These are phyloP conservation scores for Helicolenus hilgendorfi DNA, from an alignment of 2,797 vertebrate species.

Conservation along the genomic window DNA sequence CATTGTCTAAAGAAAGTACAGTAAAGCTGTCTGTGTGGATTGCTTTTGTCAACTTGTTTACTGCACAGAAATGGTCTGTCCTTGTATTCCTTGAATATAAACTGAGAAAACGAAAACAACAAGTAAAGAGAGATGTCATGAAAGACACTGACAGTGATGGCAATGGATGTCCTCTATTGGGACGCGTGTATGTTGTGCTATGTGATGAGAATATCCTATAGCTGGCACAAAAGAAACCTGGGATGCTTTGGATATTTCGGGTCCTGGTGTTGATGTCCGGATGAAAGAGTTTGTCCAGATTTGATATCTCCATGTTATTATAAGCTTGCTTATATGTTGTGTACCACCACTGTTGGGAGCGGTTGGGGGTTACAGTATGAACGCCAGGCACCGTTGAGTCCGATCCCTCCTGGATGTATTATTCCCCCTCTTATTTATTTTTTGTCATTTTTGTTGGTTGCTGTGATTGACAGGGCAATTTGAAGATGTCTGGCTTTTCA, in stretches of 20 bases:
- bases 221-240: not conserved
- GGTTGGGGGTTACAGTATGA: not conserved
- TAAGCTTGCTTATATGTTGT: constrained; percentile 7
- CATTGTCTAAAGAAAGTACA: constrained; percentile 28
- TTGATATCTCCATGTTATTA: constrained; percentile 35
- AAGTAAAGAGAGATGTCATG: constrained; percentile 27
- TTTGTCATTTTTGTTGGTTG: constrained; percentile 70
- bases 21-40: constrained; percentile 18
- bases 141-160: constrained; percentile 20
- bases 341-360: not conserved
- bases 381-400: not conserved
- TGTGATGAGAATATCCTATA: constrained; percentile 10
- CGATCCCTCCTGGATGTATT: constrained; percentile 42
- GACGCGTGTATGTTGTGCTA: not conserved
- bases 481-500: constrained; percentile 85
- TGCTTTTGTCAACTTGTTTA: constrained; percentile 24
- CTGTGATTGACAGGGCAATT: constrained; percentile 90
- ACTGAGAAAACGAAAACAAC: constrained; percentile 21
- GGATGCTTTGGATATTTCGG: not conserved
- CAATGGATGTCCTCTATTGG: constrained; percentile 22
- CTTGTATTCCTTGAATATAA: constrained; percentile 34
- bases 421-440: constrained; percentile 71
- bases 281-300: constrained; percentile 15
- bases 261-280: not conserved
- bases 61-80: constrained; percentile 14